Conservation (phyloP, 92 coral and sea anemone genomes). For the Siderastrea siderea region DNA sequence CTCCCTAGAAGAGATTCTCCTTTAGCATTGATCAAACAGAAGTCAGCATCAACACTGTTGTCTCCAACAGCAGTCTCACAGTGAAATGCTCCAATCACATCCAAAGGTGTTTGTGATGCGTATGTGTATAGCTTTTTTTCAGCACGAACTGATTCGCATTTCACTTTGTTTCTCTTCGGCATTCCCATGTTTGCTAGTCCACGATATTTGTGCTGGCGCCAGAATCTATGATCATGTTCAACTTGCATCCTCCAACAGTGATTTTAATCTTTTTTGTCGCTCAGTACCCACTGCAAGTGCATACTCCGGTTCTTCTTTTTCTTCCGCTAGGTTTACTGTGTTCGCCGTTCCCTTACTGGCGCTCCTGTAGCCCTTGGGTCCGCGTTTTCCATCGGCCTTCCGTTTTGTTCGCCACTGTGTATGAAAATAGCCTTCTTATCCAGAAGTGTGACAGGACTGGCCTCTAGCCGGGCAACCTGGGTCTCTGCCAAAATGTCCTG, state of each 20-base stretch:
- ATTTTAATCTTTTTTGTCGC: neutral
- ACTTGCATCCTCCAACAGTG: slow-evolving; percentile 37
- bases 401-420: too few species aligned
- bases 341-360: slow-evolving; percentile 9
- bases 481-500: too few species aligned
- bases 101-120: neutral
- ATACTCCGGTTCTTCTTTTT: slow-evolving; percentile 20
- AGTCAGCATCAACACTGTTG: neutral
- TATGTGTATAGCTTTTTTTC: neutral
- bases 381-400: too few species aligned
- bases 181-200: neutral
- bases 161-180: neutral
- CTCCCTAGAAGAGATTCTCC: neutral
- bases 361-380: neutral
- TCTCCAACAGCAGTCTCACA: too few species aligned
- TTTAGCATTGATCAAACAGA: neutral
- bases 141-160: neutral
- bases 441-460: too few species aligned
- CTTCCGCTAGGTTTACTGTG: neutral
- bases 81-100: neutral
- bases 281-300: slow-evolving; percentile 9
- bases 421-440: too few species aligned
- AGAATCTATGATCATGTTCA: neutral
- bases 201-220: neutral
- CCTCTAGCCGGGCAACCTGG: too few species aligned